phyloP scores from a whole-genome alignment of 2,888 invertebrate genomes.

The Acronicta aceris region DNA sequence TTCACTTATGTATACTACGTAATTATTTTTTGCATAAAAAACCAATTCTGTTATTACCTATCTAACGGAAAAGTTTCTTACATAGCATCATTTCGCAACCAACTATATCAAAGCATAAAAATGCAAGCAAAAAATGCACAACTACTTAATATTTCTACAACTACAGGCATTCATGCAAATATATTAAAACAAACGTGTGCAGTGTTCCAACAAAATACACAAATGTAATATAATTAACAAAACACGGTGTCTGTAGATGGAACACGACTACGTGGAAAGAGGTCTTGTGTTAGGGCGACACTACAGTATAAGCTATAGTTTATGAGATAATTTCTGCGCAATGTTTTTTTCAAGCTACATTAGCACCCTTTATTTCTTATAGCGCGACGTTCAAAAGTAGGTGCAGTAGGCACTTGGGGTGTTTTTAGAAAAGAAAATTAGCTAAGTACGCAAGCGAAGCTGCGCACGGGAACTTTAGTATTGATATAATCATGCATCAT shows the following conservation, averaged over 20 bases:
- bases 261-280: slow-evolving; percentile 39
- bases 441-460: too few species aligned
- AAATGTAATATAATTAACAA: slow-evolving; percentile 39
- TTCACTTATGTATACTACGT: too few species aligned
- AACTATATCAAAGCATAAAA: neutral
- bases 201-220: slow-evolving; percentile 21
- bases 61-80: too few species aligned
- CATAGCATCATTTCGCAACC: too few species aligned
- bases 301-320: neutral
- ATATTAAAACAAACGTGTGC: slow-evolving; percentile 18
- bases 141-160: slow-evolving; percentile 11
- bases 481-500: too few species aligned
- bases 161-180: neutral
- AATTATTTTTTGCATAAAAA: too few species aligned
- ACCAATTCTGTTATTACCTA: too few species aligned
- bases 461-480: too few species aligned
- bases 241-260: slow-evolving; percentile 41
- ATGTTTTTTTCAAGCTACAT: neutral
- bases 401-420: too few species aligned
- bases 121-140: neutral
- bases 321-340: neutral
- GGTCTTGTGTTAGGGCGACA: slow-evolving; percentile 10
- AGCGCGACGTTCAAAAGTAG: too few species aligned
- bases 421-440: too few species aligned
- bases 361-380: too few species aligned